Base-by-base conservation (phyloP, 92 coral and sea anemone species). In the Siderastrea siderea region DNA sequence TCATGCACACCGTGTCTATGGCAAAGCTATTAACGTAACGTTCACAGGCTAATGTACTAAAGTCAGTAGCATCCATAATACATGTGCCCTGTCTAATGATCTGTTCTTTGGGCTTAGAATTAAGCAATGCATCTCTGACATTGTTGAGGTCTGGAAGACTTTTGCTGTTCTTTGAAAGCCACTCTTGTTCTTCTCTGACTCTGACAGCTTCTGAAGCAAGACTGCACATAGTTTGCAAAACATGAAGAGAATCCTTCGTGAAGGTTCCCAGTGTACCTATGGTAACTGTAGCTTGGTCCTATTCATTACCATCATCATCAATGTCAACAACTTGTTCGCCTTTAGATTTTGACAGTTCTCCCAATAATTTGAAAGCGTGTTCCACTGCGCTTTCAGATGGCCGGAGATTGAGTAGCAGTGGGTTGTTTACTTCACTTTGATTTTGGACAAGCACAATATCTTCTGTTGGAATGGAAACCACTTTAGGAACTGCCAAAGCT, bases 21-120 rank as follows among this genome's bases (percentile, higher is more conserved):
- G 80, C 45, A 2, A 64, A 64, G 69, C 69, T 44, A 64, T 64
- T n/a, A n/a, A 64, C 69, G n/a, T 64, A 64, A 43, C 89, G 79
- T 71, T 85, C 89, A 70, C 84, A 85, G 7, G 89, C 89, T 47
- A 85, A 58, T 38, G 83, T 75, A 59, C 83, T 75, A 71, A 85
- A 85, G 70, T 85, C 89, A 52, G 74, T 62, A 51, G 43, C 62
- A 76, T 85, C 89, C 89, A 85, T 85, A 12, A 85, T 78, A 67
- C 60, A 86, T n/a, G 12, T 11, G 5, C 90, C 80, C 14, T 66
- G 61, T 44, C 71, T 78, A 12, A 86, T 13, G 49, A 86, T 17
- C 71, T 86, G 79, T 5, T 86, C 90, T 7, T 77, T 57, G 6
- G 69, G 57, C 38, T 59, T 52, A 62, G 90, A 86, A 68, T 77